phyloP scores from a whole-genome alignment of 2,888 invertebrate genomes.

The Lacanobia oleracea region DNA sequence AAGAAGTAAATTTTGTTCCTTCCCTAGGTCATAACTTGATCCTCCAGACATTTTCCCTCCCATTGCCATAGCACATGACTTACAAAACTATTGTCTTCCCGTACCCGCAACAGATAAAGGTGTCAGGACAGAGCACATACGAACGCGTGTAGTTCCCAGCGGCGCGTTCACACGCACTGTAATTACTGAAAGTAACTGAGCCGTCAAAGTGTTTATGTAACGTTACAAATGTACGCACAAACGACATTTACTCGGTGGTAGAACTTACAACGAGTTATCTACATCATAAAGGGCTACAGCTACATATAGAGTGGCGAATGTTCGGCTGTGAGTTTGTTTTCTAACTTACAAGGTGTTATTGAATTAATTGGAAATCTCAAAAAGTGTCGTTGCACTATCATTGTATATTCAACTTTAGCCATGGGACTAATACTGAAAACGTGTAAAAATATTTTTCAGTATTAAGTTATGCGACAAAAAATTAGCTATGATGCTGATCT shows the following conservation, averaged over 20 bases:
- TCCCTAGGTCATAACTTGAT: too few species aligned
- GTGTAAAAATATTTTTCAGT: too few species aligned
- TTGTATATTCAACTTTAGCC: background rate
- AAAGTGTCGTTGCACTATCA: background rate
- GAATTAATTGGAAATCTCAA: background rate
- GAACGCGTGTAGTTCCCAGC: constrained; percentile 19
- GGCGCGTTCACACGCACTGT: constrained; percentile 32
- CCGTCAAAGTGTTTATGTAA: constrained; percentile 25
- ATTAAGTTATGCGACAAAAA: background rate
- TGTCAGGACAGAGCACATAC: constrained; percentile 2
- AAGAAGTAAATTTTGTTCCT: too few species aligned
- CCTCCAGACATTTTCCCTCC: background rate
- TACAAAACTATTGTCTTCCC: background rate
- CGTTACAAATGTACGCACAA: constrained; percentile 12
- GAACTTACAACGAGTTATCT: background rate
- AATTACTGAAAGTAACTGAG: constrained; percentile 51
- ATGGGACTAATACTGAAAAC: too few species aligned
- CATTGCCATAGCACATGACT: background rate
- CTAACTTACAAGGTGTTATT: background rate
- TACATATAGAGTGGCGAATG: background rate
- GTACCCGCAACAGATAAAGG: background rate
- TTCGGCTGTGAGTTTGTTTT: background rate
- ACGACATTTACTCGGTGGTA: constrained; percentile 1
- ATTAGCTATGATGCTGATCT: background rate
- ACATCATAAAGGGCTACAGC: background rate